These are phyloP conservation scores for Antigone vipio DNA, from an alignment of 2,113 vertebrate genomes.

Conservation along the genomic window DNA sequence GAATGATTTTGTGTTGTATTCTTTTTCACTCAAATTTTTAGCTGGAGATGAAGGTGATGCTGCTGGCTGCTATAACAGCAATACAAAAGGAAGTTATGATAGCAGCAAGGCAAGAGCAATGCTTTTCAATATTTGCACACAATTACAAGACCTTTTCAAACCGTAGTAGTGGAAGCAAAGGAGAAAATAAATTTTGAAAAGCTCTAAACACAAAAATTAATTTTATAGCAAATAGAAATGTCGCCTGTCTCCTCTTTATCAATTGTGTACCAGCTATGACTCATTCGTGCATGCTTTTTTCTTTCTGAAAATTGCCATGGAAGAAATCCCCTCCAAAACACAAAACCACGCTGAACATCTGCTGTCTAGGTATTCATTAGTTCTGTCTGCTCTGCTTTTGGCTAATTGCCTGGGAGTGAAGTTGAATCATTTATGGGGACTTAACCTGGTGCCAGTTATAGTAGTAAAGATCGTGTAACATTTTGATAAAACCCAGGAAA, in stretches of 20 bases:
- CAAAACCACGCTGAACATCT: conserved; percentile 58
- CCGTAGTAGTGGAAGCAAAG: background rate
- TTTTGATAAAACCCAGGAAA: conserved; percentile 46
- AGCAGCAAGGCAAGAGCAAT: background rate
- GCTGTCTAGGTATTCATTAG: conserved; percentile 67
- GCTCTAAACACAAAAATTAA: background rate
- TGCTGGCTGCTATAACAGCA: background rate
- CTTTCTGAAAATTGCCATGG: conserved; percentile 19
- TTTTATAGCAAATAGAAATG: conserved; percentile 28
- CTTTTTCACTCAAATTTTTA: background rate
- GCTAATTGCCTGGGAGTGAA: conserved; percentile 67
- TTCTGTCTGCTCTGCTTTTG: conserved; percentile 58
- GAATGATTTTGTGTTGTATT: background rate
- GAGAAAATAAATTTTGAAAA: conserved; percentile 18
- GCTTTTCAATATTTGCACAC: conserved; percentile 1
- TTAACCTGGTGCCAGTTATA: conserved; percentile 47
- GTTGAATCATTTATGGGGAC: conserved; percentile 49
- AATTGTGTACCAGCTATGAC: conserved; percentile 27
- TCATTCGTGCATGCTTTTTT: conserved; percentile 22
- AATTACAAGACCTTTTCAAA: conserved; percentile 22
- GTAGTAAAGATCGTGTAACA: conserved; percentile 57
- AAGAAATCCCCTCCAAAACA: conserved; percentile 56
- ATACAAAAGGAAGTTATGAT: background rate
- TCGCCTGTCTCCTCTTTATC: conserved; percentile 28
- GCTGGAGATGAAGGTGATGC: background rate